Percentiles rank a stretch among this genome's conserved stretches.
Evolutionary conservation across 2,888 invertebrate genomes (phyloP).

Genomic region (Nymphalis polychloros): DNA sequence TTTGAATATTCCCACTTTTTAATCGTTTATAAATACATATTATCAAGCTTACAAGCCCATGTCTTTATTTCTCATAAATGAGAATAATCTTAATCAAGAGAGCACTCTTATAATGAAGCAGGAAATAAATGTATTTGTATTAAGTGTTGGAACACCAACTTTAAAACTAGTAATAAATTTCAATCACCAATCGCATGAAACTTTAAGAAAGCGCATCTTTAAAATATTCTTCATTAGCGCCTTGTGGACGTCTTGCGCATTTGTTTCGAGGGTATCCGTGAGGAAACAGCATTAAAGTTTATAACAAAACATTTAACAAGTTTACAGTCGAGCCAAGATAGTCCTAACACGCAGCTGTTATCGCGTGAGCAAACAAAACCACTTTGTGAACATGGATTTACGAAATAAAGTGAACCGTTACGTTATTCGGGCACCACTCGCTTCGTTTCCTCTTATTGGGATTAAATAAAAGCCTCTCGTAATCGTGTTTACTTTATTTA

Average conservation of each 20-base stretch:
- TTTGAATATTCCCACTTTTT: too few species aligned
- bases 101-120: too few species aligned
- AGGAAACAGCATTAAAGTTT: constrained; percentile 41
- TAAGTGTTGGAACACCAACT: background rate
- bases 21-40: too few species aligned
- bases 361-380: constrained; percentile 36
- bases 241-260: constrained; percentile 30
- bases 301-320: constrained; percentile 43
- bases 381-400: constrained; percentile 33
- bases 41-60: too few species aligned
- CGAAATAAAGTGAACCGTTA: constrained; percentile 31
- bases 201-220: constrained; percentile 5
- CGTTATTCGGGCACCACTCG: constrained; percentile 21
- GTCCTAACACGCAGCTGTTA: constrained; percentile 38
- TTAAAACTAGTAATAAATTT: background rate
- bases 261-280: constrained; percentile 40
- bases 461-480: constrained; percentile 23
- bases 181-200: background rate
- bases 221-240: constrained; percentile 14
- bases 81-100: too few species aligned
- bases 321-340: constrained; percentile 37
- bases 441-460: constrained; percentile 15
- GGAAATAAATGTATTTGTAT: background rate
- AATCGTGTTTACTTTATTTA: constrained; percentile 23
- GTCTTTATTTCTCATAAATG: too few species aligned